These are phyloP conservation scores for Tokudaia tokunoshimensis DNA, from an alignment of 2,797 vertebrate genomes.

Conservation along the genomic window DNA sequence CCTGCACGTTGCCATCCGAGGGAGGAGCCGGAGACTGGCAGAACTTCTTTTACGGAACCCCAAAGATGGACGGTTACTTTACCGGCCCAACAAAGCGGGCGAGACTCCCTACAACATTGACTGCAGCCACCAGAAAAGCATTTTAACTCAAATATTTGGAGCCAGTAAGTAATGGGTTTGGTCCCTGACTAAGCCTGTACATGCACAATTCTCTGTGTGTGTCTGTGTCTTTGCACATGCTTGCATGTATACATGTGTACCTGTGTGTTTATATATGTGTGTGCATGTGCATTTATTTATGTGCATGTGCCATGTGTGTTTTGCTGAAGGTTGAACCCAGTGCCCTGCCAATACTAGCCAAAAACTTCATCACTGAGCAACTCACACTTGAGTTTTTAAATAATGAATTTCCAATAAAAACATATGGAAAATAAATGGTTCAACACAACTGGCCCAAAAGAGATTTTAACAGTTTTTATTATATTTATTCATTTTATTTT, in stretches of 20 bases:
- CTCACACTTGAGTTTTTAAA: not conserved
- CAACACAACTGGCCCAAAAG: not conserved
- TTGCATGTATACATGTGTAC: not conserved
- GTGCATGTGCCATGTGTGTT: not conserved
- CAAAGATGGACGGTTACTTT: constrained; percentile 97
- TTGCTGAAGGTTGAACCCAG: not conserved
- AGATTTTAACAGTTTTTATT: not conserved
- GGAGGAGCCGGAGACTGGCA: constrained; percentile 96
- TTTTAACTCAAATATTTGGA: constrained; percentile 99
- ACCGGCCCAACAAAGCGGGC: constrained; percentile 97
- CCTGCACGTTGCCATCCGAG: constrained; percentile 97
- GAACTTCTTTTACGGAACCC: constrained; percentile 97
- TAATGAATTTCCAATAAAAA: not conserved
- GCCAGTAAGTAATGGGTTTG: constrained; percentile 89
- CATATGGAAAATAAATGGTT: not conserved
- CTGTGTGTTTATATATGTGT: not conserved
- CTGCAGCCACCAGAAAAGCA: constrained; percentile 99
- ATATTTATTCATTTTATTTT: not conserved
- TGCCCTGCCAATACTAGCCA: not conserved
- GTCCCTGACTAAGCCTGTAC: not conserved
- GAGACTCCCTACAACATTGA: constrained; percentile 99
- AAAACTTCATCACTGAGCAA: not conserved
- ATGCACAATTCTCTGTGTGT: not conserved
- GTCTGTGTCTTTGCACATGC: too few species aligned
- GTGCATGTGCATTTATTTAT: not conserved